phyloP scores from a whole-genome alignment of 2,797 vertebrate genomes.

The Sebastes minor region DNA sequence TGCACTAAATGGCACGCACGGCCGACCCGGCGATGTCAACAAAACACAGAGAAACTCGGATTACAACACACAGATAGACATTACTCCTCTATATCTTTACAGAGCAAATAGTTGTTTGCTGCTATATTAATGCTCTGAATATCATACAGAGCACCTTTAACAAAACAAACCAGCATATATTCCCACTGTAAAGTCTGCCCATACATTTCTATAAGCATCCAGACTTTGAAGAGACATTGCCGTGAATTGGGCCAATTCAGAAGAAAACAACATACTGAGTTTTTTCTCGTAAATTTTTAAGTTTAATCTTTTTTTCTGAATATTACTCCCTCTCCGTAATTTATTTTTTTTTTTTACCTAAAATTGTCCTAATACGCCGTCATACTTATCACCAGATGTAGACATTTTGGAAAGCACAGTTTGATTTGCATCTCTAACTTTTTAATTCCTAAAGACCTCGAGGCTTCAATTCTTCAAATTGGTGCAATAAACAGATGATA shows the following conservation, averaged over 20 bases:
- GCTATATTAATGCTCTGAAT: too few relatives aligned
- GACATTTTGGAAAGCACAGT: background rate
- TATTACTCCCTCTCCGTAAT: background rate
- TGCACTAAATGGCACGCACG: too few relatives aligned
- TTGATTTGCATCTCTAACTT: background rate
- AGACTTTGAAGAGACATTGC: too few relatives aligned
- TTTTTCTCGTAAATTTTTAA: accelerated
- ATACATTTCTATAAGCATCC: too few relatives aligned
- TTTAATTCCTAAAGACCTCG: background rate
- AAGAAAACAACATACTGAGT: background rate
- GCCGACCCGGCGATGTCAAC: too few relatives aligned
- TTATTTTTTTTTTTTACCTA: background rate
- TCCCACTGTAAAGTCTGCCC: too few relatives aligned
- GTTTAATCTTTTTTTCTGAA: background rate
- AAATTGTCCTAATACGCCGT: background rate
- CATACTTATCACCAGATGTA: background rate
- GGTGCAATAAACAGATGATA: background rate
- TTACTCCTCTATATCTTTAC: too few relatives aligned
- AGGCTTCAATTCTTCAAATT: background rate
- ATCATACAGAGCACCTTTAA: too few relatives aligned
- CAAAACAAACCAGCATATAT: too few relatives aligned
- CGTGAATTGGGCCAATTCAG: accelerated
- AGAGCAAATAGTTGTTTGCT: too few relatives aligned
- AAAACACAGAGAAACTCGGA: too few relatives aligned
- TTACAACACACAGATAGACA: too few relatives aligned